These are phyloP conservation scores for Pterois miles DNA, from an alignment of 2,797 vertebrate species.

Conservation along the genomic window DNA sequence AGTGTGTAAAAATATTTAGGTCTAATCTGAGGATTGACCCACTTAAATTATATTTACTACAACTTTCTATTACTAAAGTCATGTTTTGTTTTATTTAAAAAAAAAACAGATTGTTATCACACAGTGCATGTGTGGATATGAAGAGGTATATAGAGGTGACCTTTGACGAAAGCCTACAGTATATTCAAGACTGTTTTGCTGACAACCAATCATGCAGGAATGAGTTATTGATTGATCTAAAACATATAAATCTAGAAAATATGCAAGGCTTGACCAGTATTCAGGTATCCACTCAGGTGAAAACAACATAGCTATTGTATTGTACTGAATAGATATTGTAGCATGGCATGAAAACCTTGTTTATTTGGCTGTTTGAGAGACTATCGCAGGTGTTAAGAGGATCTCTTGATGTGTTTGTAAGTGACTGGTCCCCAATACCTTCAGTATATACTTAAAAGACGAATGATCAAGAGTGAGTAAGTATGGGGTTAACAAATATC, in stretches of 20 bases:
- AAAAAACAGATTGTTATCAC: background rate
- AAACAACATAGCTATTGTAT: background rate
- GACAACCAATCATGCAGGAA: background rate
- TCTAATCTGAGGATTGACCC: slow-evolving; percentile 12
- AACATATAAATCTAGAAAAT: background rate
- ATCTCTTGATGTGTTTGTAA: too few relatives aligned
- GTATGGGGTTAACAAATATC: too few relatives aligned
- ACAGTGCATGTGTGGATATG: background rate
- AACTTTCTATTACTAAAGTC: background rate
- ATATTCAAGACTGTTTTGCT: background rate
- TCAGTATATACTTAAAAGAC: too few relatives aligned
- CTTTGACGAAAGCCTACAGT: background rate
- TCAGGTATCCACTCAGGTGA: background rate
- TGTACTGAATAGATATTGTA: too few relatives aligned
- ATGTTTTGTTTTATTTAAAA: background rate
- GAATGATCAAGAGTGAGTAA: too few relatives aligned
- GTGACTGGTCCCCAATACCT: too few relatives aligned
- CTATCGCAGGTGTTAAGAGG: too few relatives aligned
- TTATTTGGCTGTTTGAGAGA: too few relatives aligned
- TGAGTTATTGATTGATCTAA: background rate
- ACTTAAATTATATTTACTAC: background rate
- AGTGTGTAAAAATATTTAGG: background rate
- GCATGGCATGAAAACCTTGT: too few relatives aligned
- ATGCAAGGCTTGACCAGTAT: background rate
- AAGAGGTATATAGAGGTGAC: background rate